Conservation (phyloP, 1,140 invertebrate genomes). For the Rhagoletis zephyria region DNA sequence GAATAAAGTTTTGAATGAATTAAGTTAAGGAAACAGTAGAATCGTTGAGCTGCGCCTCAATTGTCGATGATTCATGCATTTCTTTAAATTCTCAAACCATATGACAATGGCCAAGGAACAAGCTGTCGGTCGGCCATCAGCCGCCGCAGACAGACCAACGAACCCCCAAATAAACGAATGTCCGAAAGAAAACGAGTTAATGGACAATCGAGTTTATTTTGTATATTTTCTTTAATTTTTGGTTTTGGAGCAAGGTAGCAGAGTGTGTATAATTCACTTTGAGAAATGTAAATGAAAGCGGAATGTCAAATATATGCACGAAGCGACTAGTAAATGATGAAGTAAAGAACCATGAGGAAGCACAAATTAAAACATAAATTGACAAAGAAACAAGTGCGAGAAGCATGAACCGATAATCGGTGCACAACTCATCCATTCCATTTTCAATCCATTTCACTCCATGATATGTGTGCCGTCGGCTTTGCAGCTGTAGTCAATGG, state of each 20-base stretch:
- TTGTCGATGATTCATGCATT: constrained; percentile 44
- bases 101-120: constrained; percentile 38
- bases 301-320: background rate
- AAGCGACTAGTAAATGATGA: background rate
- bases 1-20: constrained; percentile 15
- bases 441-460: constrained; percentile 28
- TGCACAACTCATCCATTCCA: constrained; percentile 22
- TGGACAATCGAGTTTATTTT: constrained; percentile 12
- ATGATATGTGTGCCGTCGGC: constrained; percentile 29
- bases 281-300: constrained; percentile 22
- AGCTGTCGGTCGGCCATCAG: constrained; percentile 8
- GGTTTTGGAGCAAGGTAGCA: background rate
- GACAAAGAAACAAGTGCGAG: constrained; percentile 5
- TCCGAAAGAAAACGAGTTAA: constrained; percentile 46
- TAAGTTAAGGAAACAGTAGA: background rate
- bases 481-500: constrained; percentile 19
- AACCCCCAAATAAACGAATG: constrained; percentile 59
- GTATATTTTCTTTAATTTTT: background rate
- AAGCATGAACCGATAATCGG: constrained; percentile 32
- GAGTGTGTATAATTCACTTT: background rate
- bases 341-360: background rate
- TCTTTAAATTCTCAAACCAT: constrained; percentile 33
- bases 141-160: constrained; percentile 60
- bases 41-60: background rate
- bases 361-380: background rate